Percentiles rank a stretch among this genome's conserved stretches.
These are phyloP conservation scores for Anguilla japonica DNA, from an alignment of 2,113 vertebrate species.

Conservation along the genomic window DNA sequence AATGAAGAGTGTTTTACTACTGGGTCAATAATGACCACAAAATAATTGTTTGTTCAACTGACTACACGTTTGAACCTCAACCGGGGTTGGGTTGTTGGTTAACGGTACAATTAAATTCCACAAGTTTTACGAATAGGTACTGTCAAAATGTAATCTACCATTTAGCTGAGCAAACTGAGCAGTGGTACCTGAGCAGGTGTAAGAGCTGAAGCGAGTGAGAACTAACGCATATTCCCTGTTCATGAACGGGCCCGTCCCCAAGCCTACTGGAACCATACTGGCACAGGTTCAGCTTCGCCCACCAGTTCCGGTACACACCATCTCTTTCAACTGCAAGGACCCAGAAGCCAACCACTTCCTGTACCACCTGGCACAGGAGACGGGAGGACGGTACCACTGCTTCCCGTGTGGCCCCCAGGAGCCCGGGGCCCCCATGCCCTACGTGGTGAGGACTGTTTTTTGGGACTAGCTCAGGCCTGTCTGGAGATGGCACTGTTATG, in stretches of 20 bases:
- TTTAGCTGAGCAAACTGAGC: too few relatives aligned
- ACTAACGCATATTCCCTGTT: background rate
- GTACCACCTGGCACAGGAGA: constrained; percentile 64
- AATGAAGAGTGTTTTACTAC: too few relatives aligned
- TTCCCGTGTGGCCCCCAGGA: constrained; percentile 56
- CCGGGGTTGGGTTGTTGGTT: too few relatives aligned
- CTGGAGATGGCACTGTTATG: too few relatives aligned
- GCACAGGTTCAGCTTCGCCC: constrained; percentile 49
- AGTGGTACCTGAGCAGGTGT: too few relatives aligned
- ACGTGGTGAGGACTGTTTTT: constrained; percentile 57
- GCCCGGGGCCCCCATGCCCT: constrained; percentile 38
- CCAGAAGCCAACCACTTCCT: constrained; percentile 70
- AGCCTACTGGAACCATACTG: constrained; percentile 65
- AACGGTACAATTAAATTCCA: too few relatives aligned
- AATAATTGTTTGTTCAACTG: too few relatives aligned
- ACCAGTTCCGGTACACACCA: constrained; percentile 70
- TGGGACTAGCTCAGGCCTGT: too few relatives aligned
- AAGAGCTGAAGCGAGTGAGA: background rate
- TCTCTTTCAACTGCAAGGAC: constrained; percentile 78
- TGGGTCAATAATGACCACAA: too few relatives aligned
- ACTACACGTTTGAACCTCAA: too few relatives aligned
- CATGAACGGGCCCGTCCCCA: constrained; percentile 12
- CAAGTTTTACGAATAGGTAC: too few relatives aligned
- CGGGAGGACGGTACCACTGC: constrained; percentile 70
- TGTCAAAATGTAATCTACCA: too few relatives aligned